These are phyloP conservation scores for Scaptomyza polygonia DNA, from an alignment of 2,888 invertebrate genomes.

Conservation along the genomic window DNA sequence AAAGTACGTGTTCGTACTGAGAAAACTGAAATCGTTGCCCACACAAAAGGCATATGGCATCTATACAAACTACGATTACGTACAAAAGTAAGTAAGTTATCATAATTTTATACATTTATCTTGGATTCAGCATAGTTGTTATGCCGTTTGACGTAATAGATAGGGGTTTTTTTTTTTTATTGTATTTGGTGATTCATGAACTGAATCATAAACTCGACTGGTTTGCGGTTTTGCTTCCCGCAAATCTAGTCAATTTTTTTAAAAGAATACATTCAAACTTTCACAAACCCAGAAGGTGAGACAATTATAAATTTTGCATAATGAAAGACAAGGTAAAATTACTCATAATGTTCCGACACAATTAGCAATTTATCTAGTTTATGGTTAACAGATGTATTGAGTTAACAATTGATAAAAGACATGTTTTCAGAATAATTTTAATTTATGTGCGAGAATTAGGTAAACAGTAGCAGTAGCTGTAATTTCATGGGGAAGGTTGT, in stretches of 20 bases:
- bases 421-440: background rate
- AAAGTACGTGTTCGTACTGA: conserved; percentile 17
- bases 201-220: conserved; percentile 32
- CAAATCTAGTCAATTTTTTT: background rate
- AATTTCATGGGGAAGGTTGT: background rate
- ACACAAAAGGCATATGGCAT: conserved; percentile 2
- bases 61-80: conserved; percentile 30
- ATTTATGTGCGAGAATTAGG: background rate
- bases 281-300: conserved; percentile 1
- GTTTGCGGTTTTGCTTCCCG: background rate
- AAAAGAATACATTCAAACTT: background rate
- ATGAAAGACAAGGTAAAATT: background rate
- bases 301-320: conserved; percentile 13
- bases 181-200: background rate
- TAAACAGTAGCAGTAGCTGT: background rate
- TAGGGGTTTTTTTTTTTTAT: background rate
- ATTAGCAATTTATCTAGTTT: background rate
- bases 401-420: background rate
- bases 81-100: conserved; percentile 66
- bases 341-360: background rate
- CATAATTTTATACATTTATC: background rate
- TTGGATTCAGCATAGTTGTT: background rate
- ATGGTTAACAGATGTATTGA: background rate
- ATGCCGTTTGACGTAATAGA: conserved; percentile 19
- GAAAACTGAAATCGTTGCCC: conserved; percentile 1